These are phyloP conservation scores for Cephus spinipes DNA, from an alignment of 2,888 invertebrate genomes.

Conservation along the genomic window DNA sequence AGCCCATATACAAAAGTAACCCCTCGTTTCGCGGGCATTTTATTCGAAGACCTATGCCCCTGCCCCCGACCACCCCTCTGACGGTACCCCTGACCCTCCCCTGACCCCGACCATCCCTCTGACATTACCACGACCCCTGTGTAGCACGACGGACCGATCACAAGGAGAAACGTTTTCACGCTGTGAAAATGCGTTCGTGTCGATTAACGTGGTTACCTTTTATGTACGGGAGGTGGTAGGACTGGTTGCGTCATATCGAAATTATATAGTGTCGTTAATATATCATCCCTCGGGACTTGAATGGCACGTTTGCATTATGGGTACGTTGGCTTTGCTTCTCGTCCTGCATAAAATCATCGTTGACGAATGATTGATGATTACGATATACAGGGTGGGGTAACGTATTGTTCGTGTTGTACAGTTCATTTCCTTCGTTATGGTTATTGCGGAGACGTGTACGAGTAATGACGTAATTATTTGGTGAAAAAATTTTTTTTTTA, in stretches of 20 bases:
- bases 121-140: background rate
- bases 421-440: constrained; percentile 28
- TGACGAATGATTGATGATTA: constrained; percentile 55
- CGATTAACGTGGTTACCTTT: constrained; percentile 6
- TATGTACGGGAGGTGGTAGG: background rate
- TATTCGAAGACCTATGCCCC: constrained; percentile 12
- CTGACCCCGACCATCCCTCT: background rate
- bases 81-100: background rate
- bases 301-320: constrained; percentile 35
- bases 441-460: no score
- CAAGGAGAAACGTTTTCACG: constrained; percentile 11
- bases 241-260: background rate
- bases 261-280: constrained; percentile 7
- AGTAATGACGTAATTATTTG: no score
- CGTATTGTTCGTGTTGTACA: constrained; percentile 45
- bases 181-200: constrained; percentile 9
- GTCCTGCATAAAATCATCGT: constrained; percentile 61
- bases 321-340: constrained; percentile 49
- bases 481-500: no score
- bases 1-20: constrained; percentile 46
- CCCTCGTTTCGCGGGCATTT: constrained; percentile 27
- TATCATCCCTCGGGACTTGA: constrained; percentile 16
- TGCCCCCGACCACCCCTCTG: background rate
- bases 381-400: constrained; percentile 35
- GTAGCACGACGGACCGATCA: constrained; percentile 3